These are phyloP conservation scores for Synaphobranchus kaupii DNA, from an alignment of 2,797 vertebrate genomes.

Conservation along the genomic window DNA sequence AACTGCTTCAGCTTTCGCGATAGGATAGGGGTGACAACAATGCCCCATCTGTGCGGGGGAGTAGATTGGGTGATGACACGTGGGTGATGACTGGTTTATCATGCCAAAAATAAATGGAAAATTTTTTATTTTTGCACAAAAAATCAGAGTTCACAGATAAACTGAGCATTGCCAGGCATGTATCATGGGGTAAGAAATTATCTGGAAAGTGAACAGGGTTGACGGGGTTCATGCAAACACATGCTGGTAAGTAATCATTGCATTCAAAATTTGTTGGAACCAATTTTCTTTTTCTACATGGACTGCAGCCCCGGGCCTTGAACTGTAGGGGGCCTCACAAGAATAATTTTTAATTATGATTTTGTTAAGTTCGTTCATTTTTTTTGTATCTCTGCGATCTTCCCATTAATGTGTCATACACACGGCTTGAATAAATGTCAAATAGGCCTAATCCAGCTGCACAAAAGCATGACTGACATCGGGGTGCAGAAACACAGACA, in stretches of 20 bases:
- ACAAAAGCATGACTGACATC: neutral
- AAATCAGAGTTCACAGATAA: neutral
- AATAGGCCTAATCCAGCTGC: neutral
- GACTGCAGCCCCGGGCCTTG: neutral
- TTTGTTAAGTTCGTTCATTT: neutral
- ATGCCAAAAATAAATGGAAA: neutral
- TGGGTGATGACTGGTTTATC: neutral
- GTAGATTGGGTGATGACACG: neutral
- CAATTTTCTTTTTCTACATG: neutral
- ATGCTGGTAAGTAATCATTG: neutral
- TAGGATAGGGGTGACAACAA: slow-evolving; percentile 4
- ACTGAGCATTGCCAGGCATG: neutral
- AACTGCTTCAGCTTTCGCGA: slow-evolving; percentile 6
- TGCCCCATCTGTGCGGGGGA: neutral
- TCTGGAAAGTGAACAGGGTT: slow-evolving; percentile 1
- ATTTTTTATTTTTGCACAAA: neutral
- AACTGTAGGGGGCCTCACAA: neutral
- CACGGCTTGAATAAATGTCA: neutral
- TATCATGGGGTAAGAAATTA: neutral
- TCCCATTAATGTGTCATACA: neutral
- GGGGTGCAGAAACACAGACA: neutral
- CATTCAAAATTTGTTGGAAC: neutral
- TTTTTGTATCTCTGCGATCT: neutral
- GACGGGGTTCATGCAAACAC: slow-evolving; percentile 6
- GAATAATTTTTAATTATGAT: neutral